Conservation (phyloP, 2,113 vertebrate species). For the Oxyruncus cristatus region DNA sequence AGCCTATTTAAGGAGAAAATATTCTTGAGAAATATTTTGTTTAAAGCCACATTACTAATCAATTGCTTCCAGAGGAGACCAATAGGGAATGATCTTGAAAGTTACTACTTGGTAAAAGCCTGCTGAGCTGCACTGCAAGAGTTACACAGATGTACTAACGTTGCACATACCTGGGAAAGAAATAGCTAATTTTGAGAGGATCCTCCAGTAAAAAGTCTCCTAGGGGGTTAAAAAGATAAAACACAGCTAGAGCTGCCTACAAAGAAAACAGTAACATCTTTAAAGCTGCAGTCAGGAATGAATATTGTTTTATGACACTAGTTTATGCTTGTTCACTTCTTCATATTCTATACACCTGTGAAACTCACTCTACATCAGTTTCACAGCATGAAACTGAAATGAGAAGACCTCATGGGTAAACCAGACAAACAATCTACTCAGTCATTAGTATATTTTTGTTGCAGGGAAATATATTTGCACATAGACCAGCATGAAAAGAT, state of each 20-base stretch:
- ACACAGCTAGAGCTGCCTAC: not conserved
- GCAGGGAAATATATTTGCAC: accelerated
- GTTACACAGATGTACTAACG: not conserved
- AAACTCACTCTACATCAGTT: not conserved
- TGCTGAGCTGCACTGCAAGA: constrained; percentile 13
- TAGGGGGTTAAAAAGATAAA: not conserved
- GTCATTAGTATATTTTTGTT: not conserved
- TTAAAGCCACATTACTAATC: not conserved
- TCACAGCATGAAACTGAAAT: not conserved
- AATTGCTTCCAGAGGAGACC: constrained; percentile 7
- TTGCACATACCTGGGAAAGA: not conserved
- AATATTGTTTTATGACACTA: not conserved
- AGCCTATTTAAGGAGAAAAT: constrained; percentile 6
- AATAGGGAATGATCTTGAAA: not conserved
- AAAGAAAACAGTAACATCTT: not conserved
- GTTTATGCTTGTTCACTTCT: not conserved
- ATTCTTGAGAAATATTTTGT: constrained; percentile 5
- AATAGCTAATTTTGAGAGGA: not conserved
- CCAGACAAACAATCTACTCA: not conserved
- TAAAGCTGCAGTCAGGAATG: not conserved
- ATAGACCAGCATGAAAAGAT: not conserved
- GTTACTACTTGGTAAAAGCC: not conserved
- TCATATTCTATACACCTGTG: not conserved
- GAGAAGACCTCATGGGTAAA: not conserved
- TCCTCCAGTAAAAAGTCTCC: not conserved